These are phyloP conservation scores for Cyprinella venusta DNA, from an alignment of 2,797 vertebrate genomes.

Conservation along the genomic window DNA sequence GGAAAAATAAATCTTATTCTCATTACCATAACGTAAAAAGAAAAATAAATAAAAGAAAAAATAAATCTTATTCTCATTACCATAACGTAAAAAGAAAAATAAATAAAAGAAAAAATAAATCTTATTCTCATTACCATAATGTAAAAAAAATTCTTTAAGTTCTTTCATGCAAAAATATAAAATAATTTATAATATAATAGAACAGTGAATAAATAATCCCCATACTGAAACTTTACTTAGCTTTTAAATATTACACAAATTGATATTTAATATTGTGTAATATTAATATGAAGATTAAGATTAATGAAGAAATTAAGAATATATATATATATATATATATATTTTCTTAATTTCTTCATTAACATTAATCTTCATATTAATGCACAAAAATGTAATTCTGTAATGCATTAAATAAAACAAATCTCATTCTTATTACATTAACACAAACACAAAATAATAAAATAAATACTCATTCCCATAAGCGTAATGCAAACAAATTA, in stretches of 20 bases:
- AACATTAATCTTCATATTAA: background rate
- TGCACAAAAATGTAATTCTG: no score
- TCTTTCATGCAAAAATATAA: background rate
- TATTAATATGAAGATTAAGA: no score
- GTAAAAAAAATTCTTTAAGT: background rate
- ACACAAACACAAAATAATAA: background rate
- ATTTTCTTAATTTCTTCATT: no score
- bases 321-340: no score
- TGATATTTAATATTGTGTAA: no score
- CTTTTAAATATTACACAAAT: no score
- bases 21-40: background rate
- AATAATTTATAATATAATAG: no score
- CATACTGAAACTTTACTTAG: no score
- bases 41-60: background rate
- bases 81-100: background rate
- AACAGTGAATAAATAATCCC: accelerated
- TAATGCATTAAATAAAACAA: no score
- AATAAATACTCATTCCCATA: no score
- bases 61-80: background rate
- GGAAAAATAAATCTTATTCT: background rate
- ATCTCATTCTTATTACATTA: background rate
- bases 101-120: background rate
- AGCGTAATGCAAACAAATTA: background rate
- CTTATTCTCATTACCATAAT: background rate
- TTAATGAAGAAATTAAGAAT: no score